Percentiles rank a stretch among this genome's conserved stretches.
Evolutionary conservation across 2,113 vertebrate genomes (phyloP).

Genomic region (Poeciliopsis turrubarensis): DNA sequence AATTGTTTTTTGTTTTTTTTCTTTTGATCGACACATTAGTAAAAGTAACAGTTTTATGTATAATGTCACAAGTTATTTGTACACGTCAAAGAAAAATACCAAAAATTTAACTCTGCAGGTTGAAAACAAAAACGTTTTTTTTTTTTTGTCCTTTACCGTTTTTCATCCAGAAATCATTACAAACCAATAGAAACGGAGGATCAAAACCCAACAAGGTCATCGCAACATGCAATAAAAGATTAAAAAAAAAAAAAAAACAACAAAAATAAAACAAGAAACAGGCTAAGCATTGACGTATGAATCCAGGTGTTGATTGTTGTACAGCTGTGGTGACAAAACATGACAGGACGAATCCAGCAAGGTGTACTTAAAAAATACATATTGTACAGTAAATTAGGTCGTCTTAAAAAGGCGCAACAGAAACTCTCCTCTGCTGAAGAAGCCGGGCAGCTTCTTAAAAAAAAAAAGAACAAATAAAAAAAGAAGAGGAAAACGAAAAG

Average conservation of each 20-base stretch:
- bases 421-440: conserved; percentile 60
- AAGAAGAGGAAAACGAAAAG: neutral
- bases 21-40: conserved; percentile 87
- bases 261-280: conserved; percentile 79
- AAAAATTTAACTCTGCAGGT: conserved; percentile 81
- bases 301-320: conserved; percentile 75
- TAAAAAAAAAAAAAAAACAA: conserved; percentile 68
- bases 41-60: conserved; percentile 88
- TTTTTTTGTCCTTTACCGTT: conserved; percentile 41
- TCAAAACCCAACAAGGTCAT: conserved; percentile 86
- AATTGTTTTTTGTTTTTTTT: conserved; percentile 49
- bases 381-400: conserved; percentile 64
- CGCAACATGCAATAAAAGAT: conserved; percentile 91
- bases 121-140: conserved; percentile 64
- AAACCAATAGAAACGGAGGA: conserved; percentile 81
- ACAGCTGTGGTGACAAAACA: conserved; percentile 83
- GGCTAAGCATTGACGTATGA: conserved; percentile 77
- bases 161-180: conserved; percentile 81
- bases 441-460: conserved; percentile 48
- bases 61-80: conserved; percentile 94
- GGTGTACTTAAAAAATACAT: conserved; percentile 82
- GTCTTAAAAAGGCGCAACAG: conserved; percentile 60
- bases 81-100: conserved; percentile 95
- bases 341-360: conserved; percentile 74
- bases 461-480: conserved; percentile 34